A percentile compares a stretch with the other conserved stretches of the same genome.
Conservation (phyloP, 2,888 invertebrate species). For the Parnassius mnemosyne region DNA sequence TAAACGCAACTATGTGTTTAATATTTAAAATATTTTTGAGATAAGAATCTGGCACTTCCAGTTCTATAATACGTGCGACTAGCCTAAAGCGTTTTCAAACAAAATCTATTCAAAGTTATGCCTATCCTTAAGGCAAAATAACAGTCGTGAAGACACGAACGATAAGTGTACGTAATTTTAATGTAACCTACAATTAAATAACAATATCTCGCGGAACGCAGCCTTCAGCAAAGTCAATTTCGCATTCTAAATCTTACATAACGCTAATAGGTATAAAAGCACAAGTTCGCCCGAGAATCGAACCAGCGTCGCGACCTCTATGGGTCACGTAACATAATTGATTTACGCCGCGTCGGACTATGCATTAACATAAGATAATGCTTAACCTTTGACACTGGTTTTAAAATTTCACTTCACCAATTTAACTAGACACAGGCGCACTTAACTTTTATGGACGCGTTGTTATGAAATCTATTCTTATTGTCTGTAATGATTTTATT, state of each 20-base stretch:
- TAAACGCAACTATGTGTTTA: no score
- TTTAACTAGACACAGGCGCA: constrained; percentile 38
- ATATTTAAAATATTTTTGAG: no score
- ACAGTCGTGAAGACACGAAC: constrained; percentile 4
- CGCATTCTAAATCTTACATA: constrained; percentile 45
- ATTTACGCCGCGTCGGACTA: constrained; percentile 69
- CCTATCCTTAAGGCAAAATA: background rate
- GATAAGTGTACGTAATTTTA: constrained; percentile 7
- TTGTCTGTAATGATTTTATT: constrained; percentile 20
- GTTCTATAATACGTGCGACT: no score
- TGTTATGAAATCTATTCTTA: constrained; percentile 12
- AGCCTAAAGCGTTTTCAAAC: no score
- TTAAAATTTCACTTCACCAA: constrained; percentile 68
- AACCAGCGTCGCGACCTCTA: constrained; percentile 54
- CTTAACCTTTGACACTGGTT: constrained; percentile 72
- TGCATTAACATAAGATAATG: constrained; percentile 79
- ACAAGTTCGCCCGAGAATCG: constrained; percentile 50
- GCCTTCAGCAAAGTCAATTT: constrained; percentile 32
- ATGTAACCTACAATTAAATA: constrained; percentile 13
- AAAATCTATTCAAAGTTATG: no score
- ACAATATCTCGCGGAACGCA: constrained; percentile 26
- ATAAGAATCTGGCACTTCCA: no score
- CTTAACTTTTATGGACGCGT: constrained; percentile 16
- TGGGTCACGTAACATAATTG: constrained; percentile 75
- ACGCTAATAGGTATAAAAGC: constrained; percentile 61